Evolutionary conservation across 2,888 invertebrate genomes (phyloP).

Genomic region (Therioaphis trifolii): DNA sequence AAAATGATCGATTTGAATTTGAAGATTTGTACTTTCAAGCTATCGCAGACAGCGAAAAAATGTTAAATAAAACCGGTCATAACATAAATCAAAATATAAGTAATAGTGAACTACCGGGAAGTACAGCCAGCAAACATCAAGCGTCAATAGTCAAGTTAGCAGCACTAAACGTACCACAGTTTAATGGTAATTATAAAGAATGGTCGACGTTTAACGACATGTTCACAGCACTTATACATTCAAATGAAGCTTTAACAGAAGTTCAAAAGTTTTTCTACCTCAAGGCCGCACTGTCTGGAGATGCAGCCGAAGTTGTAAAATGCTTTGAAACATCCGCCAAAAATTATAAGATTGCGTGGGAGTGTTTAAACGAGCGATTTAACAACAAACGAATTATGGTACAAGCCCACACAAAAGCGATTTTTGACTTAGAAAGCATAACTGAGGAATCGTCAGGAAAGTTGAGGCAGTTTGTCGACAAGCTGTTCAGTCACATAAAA

Average conservation of each 20-base stretch:
- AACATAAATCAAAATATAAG: neutral
- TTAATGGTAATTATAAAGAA: neutral
- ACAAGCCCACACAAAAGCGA: neutral
- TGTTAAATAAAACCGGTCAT: neutral
- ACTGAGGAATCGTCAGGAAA: neutral
- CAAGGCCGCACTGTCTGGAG: neutral
- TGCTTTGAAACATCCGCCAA: neutral
- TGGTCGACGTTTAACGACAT: neutral
- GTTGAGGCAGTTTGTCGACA: neutral
- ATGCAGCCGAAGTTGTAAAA: neutral
- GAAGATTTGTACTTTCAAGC: neutral
- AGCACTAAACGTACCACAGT: neutral
- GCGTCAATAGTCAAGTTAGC: neutral
- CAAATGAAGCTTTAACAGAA: neutral
- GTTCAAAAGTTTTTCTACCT: slow-evolving; percentile 15
- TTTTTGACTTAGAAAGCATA: slow-evolving; percentile 2
- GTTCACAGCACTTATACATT: neutral
- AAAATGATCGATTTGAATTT: neutral
- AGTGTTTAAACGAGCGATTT: neutral
- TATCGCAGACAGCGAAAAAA: neutral
- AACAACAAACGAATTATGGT: neutral
- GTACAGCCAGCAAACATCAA: neutral
- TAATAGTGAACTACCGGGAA: no score
- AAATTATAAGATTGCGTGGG: neutral
- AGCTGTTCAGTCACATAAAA: neutral